Percentiles rank a stretch among this genome's conserved stretches.
Conservation (phyloP, 2,113 vertebrate genomes). For the Fulica atra region DNA sequence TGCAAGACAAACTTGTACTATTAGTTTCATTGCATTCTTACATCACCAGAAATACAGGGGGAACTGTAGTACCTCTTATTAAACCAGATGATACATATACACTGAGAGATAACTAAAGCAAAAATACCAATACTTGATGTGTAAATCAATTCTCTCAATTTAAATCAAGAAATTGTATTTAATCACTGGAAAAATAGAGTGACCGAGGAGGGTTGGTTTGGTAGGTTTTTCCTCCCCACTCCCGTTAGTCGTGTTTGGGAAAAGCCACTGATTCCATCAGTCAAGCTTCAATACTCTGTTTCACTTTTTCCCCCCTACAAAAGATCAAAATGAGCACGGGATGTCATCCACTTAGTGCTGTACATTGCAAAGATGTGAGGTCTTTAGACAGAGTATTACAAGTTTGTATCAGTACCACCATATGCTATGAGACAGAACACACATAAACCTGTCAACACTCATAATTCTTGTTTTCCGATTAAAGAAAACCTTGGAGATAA, state of each 20-base stretch:
- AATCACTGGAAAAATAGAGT: neutral
- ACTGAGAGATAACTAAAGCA: neutral
- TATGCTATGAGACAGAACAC: neutral
- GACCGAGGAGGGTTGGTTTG: neutral
- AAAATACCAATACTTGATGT: neutral
- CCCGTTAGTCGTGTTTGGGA: neutral
- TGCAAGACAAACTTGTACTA: neutral
- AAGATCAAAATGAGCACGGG: neutral
- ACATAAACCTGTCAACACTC: neutral
- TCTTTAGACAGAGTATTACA: neutral
- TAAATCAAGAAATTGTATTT: neutral
- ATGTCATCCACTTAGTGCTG: neutral
- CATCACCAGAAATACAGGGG: neutral
- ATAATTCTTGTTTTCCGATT: neutral
- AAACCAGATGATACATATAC: neutral
- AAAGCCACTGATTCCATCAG: constrained; percentile 10
- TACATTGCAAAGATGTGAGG: neutral
- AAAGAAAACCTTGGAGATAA: neutral
- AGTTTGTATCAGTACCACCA: constrained; percentile 2
- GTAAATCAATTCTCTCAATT: neutral
- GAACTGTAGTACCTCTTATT: neutral
- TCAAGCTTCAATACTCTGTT: neutral
- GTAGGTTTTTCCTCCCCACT: neutral
- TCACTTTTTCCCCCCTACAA: neutral
- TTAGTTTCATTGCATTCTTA: neutral